Conservation (phyloP, 2,113 vertebrate genomes). For the Helogale parvula region DNA sequence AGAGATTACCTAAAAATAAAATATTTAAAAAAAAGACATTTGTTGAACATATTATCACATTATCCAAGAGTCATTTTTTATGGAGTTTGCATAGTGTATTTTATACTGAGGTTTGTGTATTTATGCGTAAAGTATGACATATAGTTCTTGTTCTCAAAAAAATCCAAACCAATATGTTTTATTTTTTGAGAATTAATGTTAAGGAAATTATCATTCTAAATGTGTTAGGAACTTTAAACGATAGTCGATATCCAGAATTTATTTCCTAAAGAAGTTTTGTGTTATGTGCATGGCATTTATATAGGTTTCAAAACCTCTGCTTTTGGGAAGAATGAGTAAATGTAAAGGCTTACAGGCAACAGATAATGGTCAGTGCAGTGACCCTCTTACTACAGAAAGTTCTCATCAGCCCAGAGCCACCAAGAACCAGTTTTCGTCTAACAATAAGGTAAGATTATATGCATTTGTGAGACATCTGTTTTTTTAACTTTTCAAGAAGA, state of each 20-base stretch:
- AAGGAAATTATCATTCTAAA: constrained; percentile 40
- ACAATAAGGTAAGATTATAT: constrained; percentile 85
- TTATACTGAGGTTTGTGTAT: neutral
- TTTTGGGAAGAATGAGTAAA: constrained; percentile 90
- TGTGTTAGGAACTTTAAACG: constrained; percentile 45
- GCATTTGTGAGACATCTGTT: neutral
- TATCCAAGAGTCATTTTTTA: neutral
- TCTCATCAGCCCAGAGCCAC: constrained; percentile 85
- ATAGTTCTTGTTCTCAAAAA: constrained; percentile 8
- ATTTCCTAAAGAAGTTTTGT: constrained; percentile 60
- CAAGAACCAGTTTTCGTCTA: constrained; percentile 87
- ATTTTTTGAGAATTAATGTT: constrained; percentile 59
- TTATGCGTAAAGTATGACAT: neutral
- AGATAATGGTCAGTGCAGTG: constrained; percentile 83
- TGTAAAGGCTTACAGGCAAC: constrained; percentile 83
- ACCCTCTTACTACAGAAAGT: constrained; percentile 77
- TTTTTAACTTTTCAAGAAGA: constrained; percentile 1
- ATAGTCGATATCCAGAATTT: constrained; percentile 17
- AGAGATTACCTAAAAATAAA: too few species aligned
- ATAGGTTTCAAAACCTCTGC: constrained; percentile 94
- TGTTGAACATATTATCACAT: neutral
- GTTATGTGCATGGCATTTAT: constrained; percentile 38
- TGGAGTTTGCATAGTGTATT: neutral
- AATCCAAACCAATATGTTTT: constrained; percentile 28
- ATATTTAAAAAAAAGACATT: neutral